These are phyloP conservation scores for Empis stercorea DNA, from an alignment of 2,888 invertebrate genomes.

Conservation along the genomic window DNA sequence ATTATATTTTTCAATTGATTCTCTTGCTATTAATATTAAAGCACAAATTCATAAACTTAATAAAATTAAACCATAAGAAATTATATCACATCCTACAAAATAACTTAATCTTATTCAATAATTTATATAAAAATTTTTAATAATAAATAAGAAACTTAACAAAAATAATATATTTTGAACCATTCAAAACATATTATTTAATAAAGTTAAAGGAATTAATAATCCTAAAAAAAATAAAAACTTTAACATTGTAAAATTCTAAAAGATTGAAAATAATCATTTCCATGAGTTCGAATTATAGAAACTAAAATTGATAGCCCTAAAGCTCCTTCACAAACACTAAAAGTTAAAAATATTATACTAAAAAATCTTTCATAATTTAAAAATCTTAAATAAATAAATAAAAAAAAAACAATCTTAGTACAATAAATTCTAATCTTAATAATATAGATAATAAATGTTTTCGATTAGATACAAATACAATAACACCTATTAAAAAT, in stretches of 20 bases:
- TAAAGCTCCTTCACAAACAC: constrained; percentile 52
- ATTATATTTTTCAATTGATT: constrained; percentile 32
- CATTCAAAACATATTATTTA: constrained; percentile 41
- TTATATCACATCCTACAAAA: constrained; percentile 37
- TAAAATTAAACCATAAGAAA: constrained; percentile 43
- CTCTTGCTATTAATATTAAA: constrained; percentile 46
- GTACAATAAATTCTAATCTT: constrained; percentile 47
- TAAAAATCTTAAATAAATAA: constrained; percentile 38
- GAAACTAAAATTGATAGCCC: constrained; percentile 49
- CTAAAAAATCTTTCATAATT: constrained; percentile 42
- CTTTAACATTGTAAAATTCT: constrained; percentile 46
- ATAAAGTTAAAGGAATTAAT: constrained; percentile 41
- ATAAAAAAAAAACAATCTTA: constrained; percentile 42
- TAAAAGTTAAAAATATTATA: constrained; percentile 48
- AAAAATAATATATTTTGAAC: constrained; percentile 41
- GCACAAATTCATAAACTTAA: constrained; percentile 47
- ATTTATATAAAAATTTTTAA: constrained; percentile 30
- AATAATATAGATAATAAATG: constrained; percentile 47
- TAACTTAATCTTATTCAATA: constrained; percentile 30
- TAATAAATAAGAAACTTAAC: constrained; percentile 39
- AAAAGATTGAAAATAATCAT: constrained; percentile 50
- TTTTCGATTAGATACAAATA: constrained; percentile 43
- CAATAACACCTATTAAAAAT: constrained; percentile 39
- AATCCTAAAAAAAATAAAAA: constrained; percentile 39
- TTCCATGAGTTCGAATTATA: constrained; percentile 48